These are phyloP conservation scores for Lathronympha strigana DNA, from an alignment of 2,888 invertebrate genomes.

Conservation along the genomic window DNA sequence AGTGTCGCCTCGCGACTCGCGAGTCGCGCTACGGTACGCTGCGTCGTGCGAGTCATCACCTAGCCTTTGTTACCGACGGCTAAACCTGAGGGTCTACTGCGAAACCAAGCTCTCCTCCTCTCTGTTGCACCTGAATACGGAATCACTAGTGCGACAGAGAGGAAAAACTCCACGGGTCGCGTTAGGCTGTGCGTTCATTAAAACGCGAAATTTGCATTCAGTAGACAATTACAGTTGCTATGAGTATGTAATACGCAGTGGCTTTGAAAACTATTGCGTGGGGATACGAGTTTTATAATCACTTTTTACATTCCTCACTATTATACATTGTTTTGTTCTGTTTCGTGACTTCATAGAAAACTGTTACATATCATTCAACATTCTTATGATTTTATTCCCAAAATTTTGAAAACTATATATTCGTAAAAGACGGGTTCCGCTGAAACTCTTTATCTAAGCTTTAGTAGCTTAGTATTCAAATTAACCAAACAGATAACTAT, in stretches of 20 bases:
- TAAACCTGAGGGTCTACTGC: too few relatives aligned
- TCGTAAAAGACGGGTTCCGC: too few relatives aligned
- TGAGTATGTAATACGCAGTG: neutral
- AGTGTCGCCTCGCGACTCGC: neutral
- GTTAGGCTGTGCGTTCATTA: conserved; percentile 3
- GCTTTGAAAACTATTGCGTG: neutral
- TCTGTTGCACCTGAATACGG: too few relatives aligned
- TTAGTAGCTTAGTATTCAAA: too few relatives aligned
- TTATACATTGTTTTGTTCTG: neutral
- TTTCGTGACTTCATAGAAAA: neutral
- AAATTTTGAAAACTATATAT: too few relatives aligned
- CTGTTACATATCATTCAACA: too few relatives aligned
- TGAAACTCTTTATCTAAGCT: too few relatives aligned
- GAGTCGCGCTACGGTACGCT: conserved; percentile 15
- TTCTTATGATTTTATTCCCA: too few relatives aligned
- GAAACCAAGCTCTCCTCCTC: too few relatives aligned
- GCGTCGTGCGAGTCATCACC: conserved; percentile 23
- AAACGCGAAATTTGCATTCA: conserved; percentile 5
- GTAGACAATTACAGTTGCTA: neutral
- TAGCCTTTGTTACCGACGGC: conserved; percentile 21
- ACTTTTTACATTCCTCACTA: neutral
- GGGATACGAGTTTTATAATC: neutral
- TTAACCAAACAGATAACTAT: too few relatives aligned
- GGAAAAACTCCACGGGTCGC: too few relatives aligned
- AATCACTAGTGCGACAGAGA: too few relatives aligned